Evolutionary conservation across 2,797 vertebrate genomes (phyloP).

Genomic region (Allochrocebus solatus): DNA sequence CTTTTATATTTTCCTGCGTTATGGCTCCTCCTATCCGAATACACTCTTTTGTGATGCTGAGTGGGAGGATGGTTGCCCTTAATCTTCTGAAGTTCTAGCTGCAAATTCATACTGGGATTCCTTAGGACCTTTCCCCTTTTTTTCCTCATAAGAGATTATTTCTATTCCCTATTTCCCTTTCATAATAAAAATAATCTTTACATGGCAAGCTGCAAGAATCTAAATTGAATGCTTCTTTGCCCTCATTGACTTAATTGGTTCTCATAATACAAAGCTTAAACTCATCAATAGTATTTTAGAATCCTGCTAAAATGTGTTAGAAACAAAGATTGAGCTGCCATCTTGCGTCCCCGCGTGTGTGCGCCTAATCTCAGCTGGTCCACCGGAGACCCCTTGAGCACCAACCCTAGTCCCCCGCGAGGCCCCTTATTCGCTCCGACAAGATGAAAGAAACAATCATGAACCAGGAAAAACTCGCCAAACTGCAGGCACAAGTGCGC

Average conservation of each 20-base stretch:
- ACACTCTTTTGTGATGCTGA: background rate
- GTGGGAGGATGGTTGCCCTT: background rate
- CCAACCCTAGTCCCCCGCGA: too few species aligned
- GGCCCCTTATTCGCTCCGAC: too few species aligned
- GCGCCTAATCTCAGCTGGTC: too few species aligned
- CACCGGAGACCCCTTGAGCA: too few species aligned
- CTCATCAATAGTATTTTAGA: background rate
- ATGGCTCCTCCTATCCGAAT: background rate
- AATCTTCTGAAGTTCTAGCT: background rate
- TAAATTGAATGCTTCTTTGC: background rate
- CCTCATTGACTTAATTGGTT: background rate
- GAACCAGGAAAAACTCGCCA: too few species aligned
- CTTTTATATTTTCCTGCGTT: background rate
- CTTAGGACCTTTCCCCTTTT: background rate
- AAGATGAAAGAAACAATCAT: too few species aligned
- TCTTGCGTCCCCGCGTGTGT: too few species aligned
- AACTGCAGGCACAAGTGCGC: too few species aligned
- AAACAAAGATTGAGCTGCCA: background rate
- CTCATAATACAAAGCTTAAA: background rate
- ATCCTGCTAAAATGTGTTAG: background rate
- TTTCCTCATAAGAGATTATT: background rate
- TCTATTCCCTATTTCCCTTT: background rate
- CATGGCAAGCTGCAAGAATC: background rate
- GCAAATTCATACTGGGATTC: background rate
- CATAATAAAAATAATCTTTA: background rate